Evolutionary conservation across 2,888 invertebrate species (phyloP).

Genomic region (Leptura quadrifasciata): DNA sequence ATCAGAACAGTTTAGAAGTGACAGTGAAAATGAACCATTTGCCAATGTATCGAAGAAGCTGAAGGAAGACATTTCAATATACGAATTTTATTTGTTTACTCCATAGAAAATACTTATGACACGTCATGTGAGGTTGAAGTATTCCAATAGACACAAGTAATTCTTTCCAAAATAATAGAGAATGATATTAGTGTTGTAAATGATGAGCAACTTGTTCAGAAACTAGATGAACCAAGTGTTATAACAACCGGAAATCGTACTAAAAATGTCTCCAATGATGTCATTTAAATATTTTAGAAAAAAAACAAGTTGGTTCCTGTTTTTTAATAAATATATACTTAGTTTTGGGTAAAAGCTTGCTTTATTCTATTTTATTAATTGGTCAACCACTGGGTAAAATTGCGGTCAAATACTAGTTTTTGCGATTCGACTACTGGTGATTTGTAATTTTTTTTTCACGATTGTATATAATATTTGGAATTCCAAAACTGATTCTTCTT

Average conservation of each 20-base stretch:
- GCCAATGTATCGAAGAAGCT: neutral
- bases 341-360: neutral
- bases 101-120: constrained; percentile 26
- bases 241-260: constrained; percentile 22
- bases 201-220: constrained; percentile 12
- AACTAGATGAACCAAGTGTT: constrained; percentile 12
- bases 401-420: neutral
- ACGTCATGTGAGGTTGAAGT: constrained; percentile 30
- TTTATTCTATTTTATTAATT: neutral
- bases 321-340: neutral
- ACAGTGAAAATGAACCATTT: constrained; percentile 20
- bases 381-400: neutral
- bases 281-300: neutral
- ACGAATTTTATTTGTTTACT: constrained; percentile 22
- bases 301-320: neutral
- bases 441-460: too few species aligned
- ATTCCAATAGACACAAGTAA: constrained; percentile 20
- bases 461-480: too few species aligned
- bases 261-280: constrained; percentile 27
- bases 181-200: constrained; percentile 27
- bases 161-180: constrained; percentile 27
- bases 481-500: too few species aligned
- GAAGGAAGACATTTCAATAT: constrained; percentile 8
- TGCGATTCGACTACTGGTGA: neutral
- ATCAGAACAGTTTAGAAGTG: constrained; percentile 40